Conservation (phyloP, 2,113 vertebrate genomes). For the Gambusia holbrooki region DNA sequence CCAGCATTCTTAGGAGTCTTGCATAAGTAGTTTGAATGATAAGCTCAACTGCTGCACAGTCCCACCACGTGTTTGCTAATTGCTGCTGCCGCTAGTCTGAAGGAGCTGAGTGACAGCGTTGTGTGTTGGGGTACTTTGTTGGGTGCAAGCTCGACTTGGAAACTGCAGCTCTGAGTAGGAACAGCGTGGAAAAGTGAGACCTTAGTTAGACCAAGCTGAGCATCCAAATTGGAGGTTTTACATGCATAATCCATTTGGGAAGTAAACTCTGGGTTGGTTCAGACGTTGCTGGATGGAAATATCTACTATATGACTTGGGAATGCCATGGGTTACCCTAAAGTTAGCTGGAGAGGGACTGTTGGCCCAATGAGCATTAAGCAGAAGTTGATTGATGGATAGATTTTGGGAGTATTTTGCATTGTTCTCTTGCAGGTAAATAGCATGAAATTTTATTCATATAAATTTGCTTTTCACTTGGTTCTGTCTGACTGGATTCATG, state of each 20-base stretch:
- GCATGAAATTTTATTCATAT: conserved; percentile 49
- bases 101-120: no score
- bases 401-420: conserved; percentile 13
- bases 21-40: no score
- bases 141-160: no score
- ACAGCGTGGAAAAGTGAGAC: no score
- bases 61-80: no score
- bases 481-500: conserved; percentile 37
- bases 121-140: no score
- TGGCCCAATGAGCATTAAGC: neutral
- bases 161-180: no score
- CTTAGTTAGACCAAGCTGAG: no score
- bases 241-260: neutral
- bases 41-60: no score
- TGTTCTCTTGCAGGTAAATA: conserved; percentile 25
- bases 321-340: neutral
- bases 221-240: neutral
- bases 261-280: neutral
- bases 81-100: no score
- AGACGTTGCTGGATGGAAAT: neutral
- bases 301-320: neutral
- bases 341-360: neutral
- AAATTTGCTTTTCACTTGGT: conserved; percentile 41
- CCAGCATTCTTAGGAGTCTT: no score
- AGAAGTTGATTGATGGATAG: neutral